Conservation (phyloP, 1,140 invertebrate genomes). For the Drosophila navojoa region DNA sequence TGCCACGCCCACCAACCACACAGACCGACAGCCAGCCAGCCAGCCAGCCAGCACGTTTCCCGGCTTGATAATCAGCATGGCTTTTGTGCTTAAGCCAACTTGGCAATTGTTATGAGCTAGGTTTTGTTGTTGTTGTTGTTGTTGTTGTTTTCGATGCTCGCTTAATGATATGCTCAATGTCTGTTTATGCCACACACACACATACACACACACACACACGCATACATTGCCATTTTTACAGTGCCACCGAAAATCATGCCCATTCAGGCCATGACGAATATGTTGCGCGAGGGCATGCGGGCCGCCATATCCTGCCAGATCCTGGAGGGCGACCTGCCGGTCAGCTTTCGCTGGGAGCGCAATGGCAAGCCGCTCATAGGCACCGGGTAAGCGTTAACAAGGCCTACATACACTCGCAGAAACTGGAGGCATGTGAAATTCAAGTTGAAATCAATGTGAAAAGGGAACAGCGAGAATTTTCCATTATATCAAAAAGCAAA, state of each 20-base stretch:
- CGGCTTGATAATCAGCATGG: slow-evolving; percentile 46
- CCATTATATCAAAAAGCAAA: too few relatives aligned
- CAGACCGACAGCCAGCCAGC: background rate
- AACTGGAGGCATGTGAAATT: background rate
- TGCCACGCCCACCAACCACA: slow-evolving; percentile 46
- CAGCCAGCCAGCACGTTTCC: background rate
- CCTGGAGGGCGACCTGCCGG: slow-evolving; percentile 96
- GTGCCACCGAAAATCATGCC: slow-evolving; percentile 95
- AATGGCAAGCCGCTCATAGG: slow-evolving; percentile 88
- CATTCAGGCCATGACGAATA: slow-evolving; percentile 91
- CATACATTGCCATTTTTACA: slow-evolving; percentile 79
- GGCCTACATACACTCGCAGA: background rate
- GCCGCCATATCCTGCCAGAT: slow-evolving; percentile 97
- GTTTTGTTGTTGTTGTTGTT: slow-evolving; percentile 4
- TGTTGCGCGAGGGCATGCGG: slow-evolving; percentile 94
- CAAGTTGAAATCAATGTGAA: too few relatives aligned
- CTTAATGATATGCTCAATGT: slow-evolving; percentile 1
- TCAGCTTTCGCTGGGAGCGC: slow-evolving; percentile 93
- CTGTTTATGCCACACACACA: background rate
- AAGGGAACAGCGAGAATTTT: too few relatives aligned
- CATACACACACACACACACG: background rate
- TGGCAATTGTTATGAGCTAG: slow-evolving; percentile 57
- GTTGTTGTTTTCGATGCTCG: slow-evolving; percentile 17
- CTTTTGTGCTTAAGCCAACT: slow-evolving; percentile 69
- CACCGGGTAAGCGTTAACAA: slow-evolving; percentile 65